Evolutionary conservation across 2,797 vertebrate genomes (phyloP).

Genomic region (Dryobates pubescens): DNA sequence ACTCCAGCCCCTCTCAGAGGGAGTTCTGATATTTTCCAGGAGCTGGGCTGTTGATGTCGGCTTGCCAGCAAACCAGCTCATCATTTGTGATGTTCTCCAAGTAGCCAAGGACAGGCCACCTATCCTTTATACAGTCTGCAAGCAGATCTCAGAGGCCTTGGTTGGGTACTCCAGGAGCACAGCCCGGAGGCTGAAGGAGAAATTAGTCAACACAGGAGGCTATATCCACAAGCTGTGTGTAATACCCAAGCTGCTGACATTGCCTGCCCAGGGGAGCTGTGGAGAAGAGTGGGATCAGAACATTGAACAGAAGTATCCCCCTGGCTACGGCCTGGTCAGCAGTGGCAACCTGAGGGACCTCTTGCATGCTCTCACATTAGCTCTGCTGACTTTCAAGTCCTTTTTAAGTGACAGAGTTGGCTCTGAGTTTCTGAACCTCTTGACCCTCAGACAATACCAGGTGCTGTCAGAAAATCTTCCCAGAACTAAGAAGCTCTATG

Average conservation of each 20-base stretch:
- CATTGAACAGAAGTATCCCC: conserved; percentile 26
- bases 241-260: conserved; percentile 31
- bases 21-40: conserved; percentile 67
- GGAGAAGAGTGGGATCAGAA: not conserved
- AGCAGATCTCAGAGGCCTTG: not conserved
- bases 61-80: not conserved
- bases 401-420: conserved; percentile 61
- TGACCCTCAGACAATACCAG: conserved; percentile 68
- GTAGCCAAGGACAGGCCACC: conserved; percentile 13
- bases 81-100: conserved; percentile 69
- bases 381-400: conserved; percentile 64
- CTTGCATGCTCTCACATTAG: conserved; percentile 57
- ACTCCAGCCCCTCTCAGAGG: not conserved
- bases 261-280: not conserved
- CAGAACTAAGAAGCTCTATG: conserved; percentile 43
- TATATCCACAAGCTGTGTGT: conserved; percentile 56
- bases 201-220: conserved; percentile 70
- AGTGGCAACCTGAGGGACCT: not conserved
- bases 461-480: conserved; percentile 63
- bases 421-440: conserved; percentile 69
- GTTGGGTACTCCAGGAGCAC: not conserved
- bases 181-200: conserved; percentile 65
- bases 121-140: conserved; percentile 53
- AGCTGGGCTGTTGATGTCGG: conserved; percentile 75
- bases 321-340: not conserved